Evolutionary conservation across 2,113 vertebrate species (phyloP).

Genomic region (Leiothrix lutea): DNA sequence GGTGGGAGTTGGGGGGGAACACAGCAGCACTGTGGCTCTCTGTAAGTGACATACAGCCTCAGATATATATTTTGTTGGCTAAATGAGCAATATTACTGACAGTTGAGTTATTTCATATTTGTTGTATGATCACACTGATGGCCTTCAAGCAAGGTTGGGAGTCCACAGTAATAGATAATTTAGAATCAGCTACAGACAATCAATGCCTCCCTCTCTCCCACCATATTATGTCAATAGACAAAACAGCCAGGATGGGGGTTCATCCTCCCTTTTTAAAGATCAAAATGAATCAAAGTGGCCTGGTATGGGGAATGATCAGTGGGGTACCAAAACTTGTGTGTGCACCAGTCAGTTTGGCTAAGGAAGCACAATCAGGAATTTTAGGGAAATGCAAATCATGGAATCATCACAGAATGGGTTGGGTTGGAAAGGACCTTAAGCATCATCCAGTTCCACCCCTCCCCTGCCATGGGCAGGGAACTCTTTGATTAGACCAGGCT

Average conservation of each 20-base stretch:
- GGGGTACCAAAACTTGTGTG: background rate
- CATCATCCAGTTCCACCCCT: background rate
- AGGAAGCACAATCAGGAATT: background rate
- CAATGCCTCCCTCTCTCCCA: background rate
- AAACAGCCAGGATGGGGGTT: background rate
- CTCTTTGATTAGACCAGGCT: background rate
- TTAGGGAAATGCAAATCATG: background rate
- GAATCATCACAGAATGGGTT: background rate
- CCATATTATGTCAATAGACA: background rate
- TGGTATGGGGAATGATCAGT: background rate
- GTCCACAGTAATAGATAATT: background rate
- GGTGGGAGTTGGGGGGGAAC: background rate
- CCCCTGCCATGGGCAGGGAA: background rate
- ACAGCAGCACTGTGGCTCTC: background rate
- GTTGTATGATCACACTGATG: background rate
- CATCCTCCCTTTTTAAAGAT: background rate
- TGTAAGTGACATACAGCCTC: background rate
- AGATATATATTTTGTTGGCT: background rate
- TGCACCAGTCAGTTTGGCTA: background rate
- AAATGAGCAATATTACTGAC: background rate
- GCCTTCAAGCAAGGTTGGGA: background rate
- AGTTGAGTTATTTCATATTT: background rate
- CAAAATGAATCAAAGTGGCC: background rate
- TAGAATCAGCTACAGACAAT: background rate
- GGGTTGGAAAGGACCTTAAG: background rate